Base-by-base conservation (phyloP, 2,888 invertebrate species). In the Amorpha juglandis region DNA sequence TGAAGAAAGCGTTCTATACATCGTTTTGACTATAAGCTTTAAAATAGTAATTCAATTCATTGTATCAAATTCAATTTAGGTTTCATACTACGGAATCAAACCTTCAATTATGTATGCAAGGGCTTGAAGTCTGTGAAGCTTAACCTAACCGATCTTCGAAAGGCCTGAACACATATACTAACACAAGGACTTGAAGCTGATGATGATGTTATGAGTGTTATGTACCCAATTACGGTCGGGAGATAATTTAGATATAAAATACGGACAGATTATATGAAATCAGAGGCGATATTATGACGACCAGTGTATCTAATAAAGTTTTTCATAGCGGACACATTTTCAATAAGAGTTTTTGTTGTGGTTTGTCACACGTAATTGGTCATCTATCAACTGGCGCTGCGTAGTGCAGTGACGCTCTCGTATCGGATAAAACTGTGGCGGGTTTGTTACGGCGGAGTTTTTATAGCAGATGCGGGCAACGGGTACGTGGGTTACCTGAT, bases 311-410 rank as follows among this genome's bases (percentile, higher is more conserved):
- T 58, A 58, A 63, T 63, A 48, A 47, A 63, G 63, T 63, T 63
- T 63, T 63, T 63, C 63, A 48, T 63, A 47, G 48, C 63, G 48
- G 48, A 48, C 48, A 48, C 48, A 63, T 63, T 63, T 63, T 63
- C 63, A 47, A 63, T 50, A 50, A 63, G 21, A 58, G 58, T 63
- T 63, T 63, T 63, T 63, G 63, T 63, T 63, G 63, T 63, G 48
- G 48, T 63, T 48, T 63, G 63, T 48, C 63, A 63, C 48, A 63
- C 63, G 63, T 50, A 63, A 63, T 63, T 48, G 48, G 33, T 63
- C 63, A 33, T 47, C 47, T 63, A 63, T 63, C 33, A 50, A 48
- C 35, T 48, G 16, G 63, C 63, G 63, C 48, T 27, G 62, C 27
- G 48, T 48, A 11, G 33, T 33, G 16, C 48, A 50, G 63, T 33